phyloP scores from a whole-genome alignment of 1,140 invertebrate species.

The Bathynomus jamesi region DNA sequence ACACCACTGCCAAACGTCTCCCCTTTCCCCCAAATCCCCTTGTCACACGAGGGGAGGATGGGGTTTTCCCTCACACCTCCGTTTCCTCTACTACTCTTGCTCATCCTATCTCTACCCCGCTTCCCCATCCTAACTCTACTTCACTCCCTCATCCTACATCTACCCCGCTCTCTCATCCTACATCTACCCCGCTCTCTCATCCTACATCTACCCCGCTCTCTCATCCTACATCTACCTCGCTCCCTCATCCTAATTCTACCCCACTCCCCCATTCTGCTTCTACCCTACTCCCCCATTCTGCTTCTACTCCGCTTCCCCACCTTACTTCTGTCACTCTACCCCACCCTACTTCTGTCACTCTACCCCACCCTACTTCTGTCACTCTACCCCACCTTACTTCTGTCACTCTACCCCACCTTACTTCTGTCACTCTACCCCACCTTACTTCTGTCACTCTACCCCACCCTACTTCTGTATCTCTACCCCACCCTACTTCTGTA shows the following conservation, averaged over 20 bases:
- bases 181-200: background rate
- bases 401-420: background rate
- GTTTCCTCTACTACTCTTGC: no score
- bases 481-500: background rate
- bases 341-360: background rate
- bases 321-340: background rate
- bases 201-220: background rate
- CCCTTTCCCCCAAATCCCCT: no score
- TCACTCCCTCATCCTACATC: background rate
- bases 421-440: background rate
- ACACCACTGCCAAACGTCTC: no score
- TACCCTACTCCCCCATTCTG: background rate
- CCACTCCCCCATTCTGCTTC: background rate
- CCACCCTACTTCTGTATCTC: background rate
- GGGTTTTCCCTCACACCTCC: no score
- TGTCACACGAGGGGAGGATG: no score
- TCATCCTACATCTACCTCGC: background rate
- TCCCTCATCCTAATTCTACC: background rate
- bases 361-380: background rate
- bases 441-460: background rate
- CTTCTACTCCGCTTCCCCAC: background rate
- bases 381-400: background rate
- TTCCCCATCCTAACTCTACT: no score
- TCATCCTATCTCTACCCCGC: no score
- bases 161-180: background rate